Base-by-base conservation (phyloP, 1,140 invertebrate genomes). In the Caenorhabditis inopinata region DNA sequence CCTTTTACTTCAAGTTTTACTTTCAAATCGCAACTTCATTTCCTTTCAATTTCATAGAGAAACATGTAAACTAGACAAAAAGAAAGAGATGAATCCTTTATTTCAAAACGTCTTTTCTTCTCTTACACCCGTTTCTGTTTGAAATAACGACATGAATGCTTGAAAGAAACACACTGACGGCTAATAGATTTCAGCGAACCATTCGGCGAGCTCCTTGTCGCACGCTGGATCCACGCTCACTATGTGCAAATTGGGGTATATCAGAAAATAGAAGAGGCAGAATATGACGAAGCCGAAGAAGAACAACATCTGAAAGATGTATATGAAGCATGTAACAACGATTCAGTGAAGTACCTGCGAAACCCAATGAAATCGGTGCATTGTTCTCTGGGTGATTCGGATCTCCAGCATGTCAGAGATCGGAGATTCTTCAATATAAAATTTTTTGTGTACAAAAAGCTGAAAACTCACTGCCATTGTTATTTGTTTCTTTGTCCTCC, bases 361-460 rank as follows among this genome's bases (percentile, higher is more conserved):
- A n/a, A 87, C 82, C 85, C 87, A 87, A 78, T 88, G 87, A 78
- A 87, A 87, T 47, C 87, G 83, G 16, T 83, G 81, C 81, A 88
- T 58, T 42, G 35, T 58, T 53, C 75, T 2, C 18, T 51, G 29
- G 2, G 27, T 48, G 68, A 47, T 75, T 73, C 68, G 29, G 25
- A 46, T 42, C 23, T 75, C 48, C 25, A 32, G 25, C 68, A 51
- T 74, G 29, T 47, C 47, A 25, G 46, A 75, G 18, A 38, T 27
- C 18, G 18, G 42, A 9, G 62, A 75, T 58, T 45, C 73, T 73
- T 48, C 12, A 49, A 32, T 25, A 18, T 46, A 29, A 11, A 18
- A 32, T 11, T 16, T 29, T 62, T 25, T 51, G n/a, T 21, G 25
- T 76, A 35, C 38, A 38, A 42, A 14, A 47, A 4, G 6, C 68